Conservation (phyloP, 2,113 vertebrate species). For the Alosa alosa region DNA sequence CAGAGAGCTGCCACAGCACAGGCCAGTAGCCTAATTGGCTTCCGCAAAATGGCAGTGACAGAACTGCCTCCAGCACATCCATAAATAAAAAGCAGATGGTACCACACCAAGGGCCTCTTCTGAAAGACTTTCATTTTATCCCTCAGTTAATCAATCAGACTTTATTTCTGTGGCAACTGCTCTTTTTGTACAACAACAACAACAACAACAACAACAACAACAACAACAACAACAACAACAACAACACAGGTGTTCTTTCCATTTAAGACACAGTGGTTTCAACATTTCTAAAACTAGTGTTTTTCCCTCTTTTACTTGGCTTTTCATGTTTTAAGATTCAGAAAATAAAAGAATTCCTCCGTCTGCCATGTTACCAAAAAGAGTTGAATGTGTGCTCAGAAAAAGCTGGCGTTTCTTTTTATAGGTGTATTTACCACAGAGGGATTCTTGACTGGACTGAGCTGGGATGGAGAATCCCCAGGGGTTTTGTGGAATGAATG, state of each 20-base stretch:
- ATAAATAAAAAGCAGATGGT: conserved; percentile 46
- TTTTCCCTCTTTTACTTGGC: too few relatives aligned
- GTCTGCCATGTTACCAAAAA: neutral
- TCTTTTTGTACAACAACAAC: neutral
- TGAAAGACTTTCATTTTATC: conserved; percentile 8
- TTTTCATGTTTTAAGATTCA: neutral
- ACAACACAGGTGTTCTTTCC: neutral
- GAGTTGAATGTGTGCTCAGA: neutral
- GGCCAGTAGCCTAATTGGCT: conserved; percentile 25
- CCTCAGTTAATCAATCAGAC: conserved; percentile 1
- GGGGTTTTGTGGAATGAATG: conserved; percentile 71
- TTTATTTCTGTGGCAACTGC: conserved; percentile 5
- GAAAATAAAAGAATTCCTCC: neutral
- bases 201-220: neutral
- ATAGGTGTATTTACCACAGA: conserved; percentile 66
- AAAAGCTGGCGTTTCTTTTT: conserved; percentile 28
- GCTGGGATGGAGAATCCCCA: conserved; percentile 70
- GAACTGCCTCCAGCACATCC: conserved; percentile 36
- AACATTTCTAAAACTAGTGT: neutral
- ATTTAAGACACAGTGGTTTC: neutral
- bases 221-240: neutral
- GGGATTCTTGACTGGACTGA: conserved; percentile 73
- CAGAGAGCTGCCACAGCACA: neutral
- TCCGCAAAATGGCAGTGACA: conserved; percentile 27
- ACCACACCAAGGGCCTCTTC: conserved; percentile 33